Conservation (phyloP, 2,888 invertebrate genomes). For the Plagodis pulveraria region DNA sequence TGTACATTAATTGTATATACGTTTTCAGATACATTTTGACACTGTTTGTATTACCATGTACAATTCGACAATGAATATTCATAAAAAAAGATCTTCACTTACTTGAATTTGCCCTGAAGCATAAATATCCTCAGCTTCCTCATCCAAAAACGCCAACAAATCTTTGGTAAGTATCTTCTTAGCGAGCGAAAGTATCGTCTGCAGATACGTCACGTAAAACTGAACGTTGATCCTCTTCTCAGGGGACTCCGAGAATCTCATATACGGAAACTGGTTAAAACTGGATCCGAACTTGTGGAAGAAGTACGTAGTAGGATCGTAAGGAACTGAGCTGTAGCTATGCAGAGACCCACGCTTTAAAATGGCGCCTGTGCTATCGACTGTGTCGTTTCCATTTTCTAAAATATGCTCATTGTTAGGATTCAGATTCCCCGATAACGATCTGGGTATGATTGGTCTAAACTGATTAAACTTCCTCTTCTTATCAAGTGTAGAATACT, state of each 20-base stretch:
- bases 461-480: conserved; percentile 89
- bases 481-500: conserved; percentile 84
- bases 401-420: conserved; percentile 83
- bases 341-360: conserved; percentile 78
- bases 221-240: conserved; percentile 87
- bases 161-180: conserved; percentile 95
- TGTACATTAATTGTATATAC: too few relatives aligned
- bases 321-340: conserved; percentile 88
- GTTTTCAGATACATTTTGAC: too few relatives aligned
- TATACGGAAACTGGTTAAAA: conserved; percentile 95
- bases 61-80: too few relatives aligned
- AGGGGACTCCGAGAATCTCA: conserved; percentile 90
- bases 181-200: conserved; percentile 91
- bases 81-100: conserved; percentile 15
- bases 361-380: conserved; percentile 63
- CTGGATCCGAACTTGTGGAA: conserved; percentile 97
- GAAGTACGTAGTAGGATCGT: conserved; percentile 93
- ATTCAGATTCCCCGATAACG: conserved; percentile 93
- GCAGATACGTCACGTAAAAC: conserved; percentile 91
- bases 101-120: conserved; percentile 88
- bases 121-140: conserved; percentile 92
- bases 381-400: conserved; percentile 67
- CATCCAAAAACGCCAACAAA: conserved; percentile 91
- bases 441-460: conserved; percentile 95
- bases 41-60: too few relatives aligned